phyloP scores from a whole-genome alignment of 2,113 vertebrate genomes.

The Petrocephalus zakoni region DNA sequence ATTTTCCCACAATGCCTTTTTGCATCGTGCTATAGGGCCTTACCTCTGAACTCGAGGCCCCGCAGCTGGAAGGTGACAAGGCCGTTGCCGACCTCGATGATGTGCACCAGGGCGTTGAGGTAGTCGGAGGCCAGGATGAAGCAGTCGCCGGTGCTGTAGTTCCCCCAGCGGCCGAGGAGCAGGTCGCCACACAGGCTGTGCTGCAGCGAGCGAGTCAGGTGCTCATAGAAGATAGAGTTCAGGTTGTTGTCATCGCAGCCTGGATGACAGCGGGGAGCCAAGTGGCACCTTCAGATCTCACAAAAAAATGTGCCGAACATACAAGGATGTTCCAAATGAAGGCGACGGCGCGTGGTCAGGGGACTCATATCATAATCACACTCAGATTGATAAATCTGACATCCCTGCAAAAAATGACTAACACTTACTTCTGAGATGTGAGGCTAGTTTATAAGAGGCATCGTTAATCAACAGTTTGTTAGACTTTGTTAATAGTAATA shows the following conservation, averaged over 20 bases:
- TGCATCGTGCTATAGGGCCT: constrained; percentile 16
- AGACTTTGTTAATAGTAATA: background rate
- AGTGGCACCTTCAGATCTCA: background rate
- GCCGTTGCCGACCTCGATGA: constrained; percentile 93
- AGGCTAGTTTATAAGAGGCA: background rate
- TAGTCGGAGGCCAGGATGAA: constrained; percentile 97
- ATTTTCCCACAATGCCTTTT: constrained; percentile 1
- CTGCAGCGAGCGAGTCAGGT: constrained; percentile 91
- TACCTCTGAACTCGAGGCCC: constrained; percentile 97
- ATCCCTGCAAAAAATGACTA: background rate
- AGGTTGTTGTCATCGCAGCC: constrained; percentile 92
- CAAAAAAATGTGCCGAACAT: background rate
- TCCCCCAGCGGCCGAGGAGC: constrained; percentile 91
- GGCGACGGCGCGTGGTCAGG: background rate
- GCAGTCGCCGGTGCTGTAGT: constrained; percentile 88
- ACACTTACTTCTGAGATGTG: background rate
- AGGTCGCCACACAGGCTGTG: constrained; percentile 91
- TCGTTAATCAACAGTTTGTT: too few species aligned
- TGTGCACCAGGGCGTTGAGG: constrained; percentile 93
- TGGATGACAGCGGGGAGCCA: constrained; percentile 41
- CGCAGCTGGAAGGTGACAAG: constrained; percentile 94
- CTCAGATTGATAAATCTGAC: background rate
- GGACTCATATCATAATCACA: background rate
- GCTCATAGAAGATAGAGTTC: constrained; percentile 97
- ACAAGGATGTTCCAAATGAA: background rate